Evolutionary conservation across 2,113 vertebrate species (phyloP).

Genomic region (Lepus europaeus): DNA sequence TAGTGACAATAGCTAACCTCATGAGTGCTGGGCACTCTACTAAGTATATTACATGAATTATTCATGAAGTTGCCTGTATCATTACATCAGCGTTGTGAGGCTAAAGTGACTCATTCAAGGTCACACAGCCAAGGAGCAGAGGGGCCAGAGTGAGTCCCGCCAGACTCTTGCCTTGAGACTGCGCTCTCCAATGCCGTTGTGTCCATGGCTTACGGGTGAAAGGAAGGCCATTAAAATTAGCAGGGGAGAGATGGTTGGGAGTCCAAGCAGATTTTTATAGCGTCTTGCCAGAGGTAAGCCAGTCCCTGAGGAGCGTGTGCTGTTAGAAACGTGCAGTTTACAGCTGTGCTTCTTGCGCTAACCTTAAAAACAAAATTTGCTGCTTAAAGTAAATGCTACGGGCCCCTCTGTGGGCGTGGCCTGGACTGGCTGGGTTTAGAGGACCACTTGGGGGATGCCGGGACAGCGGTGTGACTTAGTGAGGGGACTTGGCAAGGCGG

Average conservation of each 20-base stretch:
- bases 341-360: slow-evolving; percentile 44
- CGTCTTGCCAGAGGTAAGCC: background rate
- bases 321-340: slow-evolving; percentile 36
- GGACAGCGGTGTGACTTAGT: background rate
- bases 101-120: background rate
- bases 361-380: background rate
- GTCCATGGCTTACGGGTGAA: background rate
- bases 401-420: background rate
- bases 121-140: background rate
- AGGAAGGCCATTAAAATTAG: slow-evolving; percentile 35
- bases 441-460: background rate
- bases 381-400: slow-evolving; percentile 8
- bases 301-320: background rate
- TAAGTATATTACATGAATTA: slow-evolving; percentile 24
- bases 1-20: background rate
- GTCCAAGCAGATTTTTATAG: slow-evolving; percentile 32
- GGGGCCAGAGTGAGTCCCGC: background rate
- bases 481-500: background rate
- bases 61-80: background rate
- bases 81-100: slow-evolving; percentile 4
- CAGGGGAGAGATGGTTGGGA: background rate
- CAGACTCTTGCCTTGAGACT: background rate
- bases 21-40: background rate
- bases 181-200: background rate
- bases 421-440: background rate